These are phyloP conservation scores for Lethenteron reissneri DNA, from an alignment of 2,113 vertebrate species.

Conservation along the genomic window DNA sequence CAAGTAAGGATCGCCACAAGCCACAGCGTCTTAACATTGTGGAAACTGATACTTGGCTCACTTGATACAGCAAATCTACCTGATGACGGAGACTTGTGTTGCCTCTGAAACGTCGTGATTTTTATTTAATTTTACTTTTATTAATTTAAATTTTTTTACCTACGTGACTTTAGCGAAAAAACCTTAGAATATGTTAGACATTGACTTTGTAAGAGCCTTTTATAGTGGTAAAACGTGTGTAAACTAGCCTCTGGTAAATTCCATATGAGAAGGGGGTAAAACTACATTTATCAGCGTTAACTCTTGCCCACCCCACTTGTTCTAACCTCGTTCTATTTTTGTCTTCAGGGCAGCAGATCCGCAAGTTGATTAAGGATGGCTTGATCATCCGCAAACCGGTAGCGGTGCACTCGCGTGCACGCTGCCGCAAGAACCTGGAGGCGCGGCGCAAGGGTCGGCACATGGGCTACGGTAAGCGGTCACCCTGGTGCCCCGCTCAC, in stretches of 20 bases:
- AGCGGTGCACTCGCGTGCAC: constrained; percentile 1
- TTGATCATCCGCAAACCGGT: constrained; percentile 2
- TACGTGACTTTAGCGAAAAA: no score
- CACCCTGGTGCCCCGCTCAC: neutral
- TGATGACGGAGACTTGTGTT: no score
- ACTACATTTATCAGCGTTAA: no score
- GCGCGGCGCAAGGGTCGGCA: constrained; percentile 1
- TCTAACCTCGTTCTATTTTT: neutral
- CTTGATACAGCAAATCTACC: no score
- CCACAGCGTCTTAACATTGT: no score
- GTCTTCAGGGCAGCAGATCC: constrained; percentile 5
- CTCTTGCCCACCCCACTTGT: no score
- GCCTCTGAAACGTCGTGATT: no score
- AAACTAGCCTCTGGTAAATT: neutral
- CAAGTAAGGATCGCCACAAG: neutral
- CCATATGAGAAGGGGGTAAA: no score
- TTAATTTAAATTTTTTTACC: no score
- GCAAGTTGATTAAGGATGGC: constrained; percentile 2
- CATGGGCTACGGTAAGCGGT: constrained; percentile 2
- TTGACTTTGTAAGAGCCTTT: neutral
- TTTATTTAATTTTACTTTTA: no score
- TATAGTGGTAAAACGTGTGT: neutral
- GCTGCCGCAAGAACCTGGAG: neutral
- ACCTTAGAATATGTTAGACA: no score
- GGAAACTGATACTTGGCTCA: no score